Percentiles rank a stretch among this genome's conserved stretches.
phyloP scores from a whole-genome alignment of 2,888 invertebrate species.

The Polymixis flavicincta region DNA sequence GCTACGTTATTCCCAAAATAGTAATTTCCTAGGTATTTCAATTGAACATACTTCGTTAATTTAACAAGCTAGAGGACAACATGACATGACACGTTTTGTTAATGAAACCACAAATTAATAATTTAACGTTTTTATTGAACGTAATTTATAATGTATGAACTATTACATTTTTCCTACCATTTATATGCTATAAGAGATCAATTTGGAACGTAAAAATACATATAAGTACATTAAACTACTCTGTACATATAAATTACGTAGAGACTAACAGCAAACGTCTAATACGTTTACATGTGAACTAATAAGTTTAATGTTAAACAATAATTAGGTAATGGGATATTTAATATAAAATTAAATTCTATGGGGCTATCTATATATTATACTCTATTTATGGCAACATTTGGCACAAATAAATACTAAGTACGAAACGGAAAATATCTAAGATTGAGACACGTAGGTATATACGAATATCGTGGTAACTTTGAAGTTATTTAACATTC shows the following conservation, averaged over 20 bases:
- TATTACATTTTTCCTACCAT: conserved; percentile 84
- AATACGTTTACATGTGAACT: conserved; percentile 64
- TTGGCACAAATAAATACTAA: conserved; percentile 65
- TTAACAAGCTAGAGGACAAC: conserved; percentile 14
- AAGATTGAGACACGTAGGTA: conserved; percentile 45
- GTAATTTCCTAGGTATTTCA: conserved; percentile 57
- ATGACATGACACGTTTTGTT: background rate
- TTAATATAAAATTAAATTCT: conserved; percentile 38
- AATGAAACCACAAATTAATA: conserved; percentile 75
- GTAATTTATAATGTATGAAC: conserved; percentile 82
- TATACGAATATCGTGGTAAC: conserved; percentile 40
- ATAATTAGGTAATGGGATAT: conserved; percentile 60
- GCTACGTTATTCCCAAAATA: conserved; percentile 68
- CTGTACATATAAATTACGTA: conserved; percentile 77
- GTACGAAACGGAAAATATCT: conserved; percentile 32
- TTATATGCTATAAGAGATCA: conserved; percentile 81
- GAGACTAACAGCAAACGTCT: conserved; percentile 70
- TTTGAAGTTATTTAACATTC: conserved; percentile 61
- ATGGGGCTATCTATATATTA: conserved; percentile 39
- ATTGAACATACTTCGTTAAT: conserved; percentile 30
- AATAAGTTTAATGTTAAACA: conserved; percentile 62
- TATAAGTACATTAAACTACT: conserved; percentile 71
- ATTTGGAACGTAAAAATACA: conserved; percentile 77
- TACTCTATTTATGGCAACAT: conserved; percentile 46
- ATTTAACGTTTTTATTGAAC: conserved; percentile 89